Evolutionary conservation across 2,113 vertebrate species (phyloP), one percentile per base, ranked within the genome.

Genomic region (Excalfactoria chinensis): DNA sequence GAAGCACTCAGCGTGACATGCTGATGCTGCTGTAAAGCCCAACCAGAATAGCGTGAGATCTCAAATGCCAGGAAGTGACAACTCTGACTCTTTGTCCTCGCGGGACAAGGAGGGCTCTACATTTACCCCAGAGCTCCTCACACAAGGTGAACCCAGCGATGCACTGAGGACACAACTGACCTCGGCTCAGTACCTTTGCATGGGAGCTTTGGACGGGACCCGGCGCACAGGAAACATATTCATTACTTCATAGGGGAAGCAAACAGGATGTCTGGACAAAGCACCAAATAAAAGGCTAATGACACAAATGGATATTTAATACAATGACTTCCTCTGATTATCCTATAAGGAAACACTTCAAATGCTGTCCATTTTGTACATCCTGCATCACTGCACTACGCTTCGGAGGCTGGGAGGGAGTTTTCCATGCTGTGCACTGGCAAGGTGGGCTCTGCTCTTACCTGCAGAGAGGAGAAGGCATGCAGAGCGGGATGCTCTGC

Each of bases 231-330:
- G 90, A 94, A 96, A 93, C 51, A 44, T 10, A 85, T 90, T 95
- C 90, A 96, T 96, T 90, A 95, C 88, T 93, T 94, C 92, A 88
- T 80, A 94, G 90, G 81, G 93, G 93, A 96, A 96, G 86, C 96
- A 92, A 96, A 93, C 95, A 95, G 95, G 96, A 95, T 96, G 95
- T 94, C 95, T 96, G 96, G 96, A 95, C 90, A 93, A 94, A 96
- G 95, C 92, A 93, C 90, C 92, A 90, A 94, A 94, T 93, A 93
- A 96, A 96, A 88, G 88, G 76, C 92, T 95, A 96, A 96, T 94
- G 90, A 96, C 90, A 96, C 96, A 96, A 96, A 94, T 96, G 95
- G 95, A 92, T 94, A 95, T 96, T 96, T 95, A 96, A 96, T 94
- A 95, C 93, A 94, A 96, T 88, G 93, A 96, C 92, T 96, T 95